phyloP scores from a whole-genome alignment of 2,797 vertebrate species.

The Pagetopsis macropterus region DNA sequence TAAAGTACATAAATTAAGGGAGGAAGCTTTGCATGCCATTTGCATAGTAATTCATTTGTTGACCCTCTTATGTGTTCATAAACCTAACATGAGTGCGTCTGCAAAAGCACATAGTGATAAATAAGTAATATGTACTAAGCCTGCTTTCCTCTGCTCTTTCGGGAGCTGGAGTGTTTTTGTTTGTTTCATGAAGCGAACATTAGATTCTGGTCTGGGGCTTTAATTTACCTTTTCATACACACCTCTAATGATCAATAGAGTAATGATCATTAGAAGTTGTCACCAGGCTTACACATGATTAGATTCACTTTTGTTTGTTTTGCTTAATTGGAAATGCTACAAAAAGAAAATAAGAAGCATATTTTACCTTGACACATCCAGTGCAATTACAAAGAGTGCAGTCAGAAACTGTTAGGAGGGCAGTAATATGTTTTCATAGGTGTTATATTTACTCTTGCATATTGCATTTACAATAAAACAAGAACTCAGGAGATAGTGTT shows the following conservation, averaged over 20 bases:
- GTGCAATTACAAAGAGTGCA: background rate
- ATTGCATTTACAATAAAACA: constrained; percentile 16
- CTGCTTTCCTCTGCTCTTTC: constrained; percentile 40
- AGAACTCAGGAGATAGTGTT: background rate
- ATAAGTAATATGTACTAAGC: constrained; percentile 70
- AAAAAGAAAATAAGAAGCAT: background rate
- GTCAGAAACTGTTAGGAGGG: constrained; percentile 1
- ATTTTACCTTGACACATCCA: background rate
- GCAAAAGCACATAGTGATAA: constrained; percentile 64
- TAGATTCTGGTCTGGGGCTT: constrained; percentile 11
- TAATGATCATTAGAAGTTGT: too few relatives aligned
- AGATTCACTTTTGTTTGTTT: background rate
- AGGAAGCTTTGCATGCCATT: constrained; percentile 66
- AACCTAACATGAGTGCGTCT: constrained; percentile 58
- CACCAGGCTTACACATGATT: background rate
- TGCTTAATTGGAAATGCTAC: background rate
- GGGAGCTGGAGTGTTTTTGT: constrained; percentile 38
- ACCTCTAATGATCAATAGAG: background rate
- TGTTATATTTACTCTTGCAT: background rate
- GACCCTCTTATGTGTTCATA: constrained; percentile 53
- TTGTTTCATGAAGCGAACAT: constrained; percentile 15
- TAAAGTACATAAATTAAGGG: constrained; percentile 54
- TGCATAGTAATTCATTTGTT: constrained; percentile 72
- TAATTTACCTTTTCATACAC: constrained; percentile 31
- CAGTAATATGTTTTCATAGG: background rate